Evolutionary conservation across 2,888 invertebrate genomes (phyloP), one percentile per base, ranked within the genome.

Genomic region (Acanthosoma haemorrhoidale): DNA sequence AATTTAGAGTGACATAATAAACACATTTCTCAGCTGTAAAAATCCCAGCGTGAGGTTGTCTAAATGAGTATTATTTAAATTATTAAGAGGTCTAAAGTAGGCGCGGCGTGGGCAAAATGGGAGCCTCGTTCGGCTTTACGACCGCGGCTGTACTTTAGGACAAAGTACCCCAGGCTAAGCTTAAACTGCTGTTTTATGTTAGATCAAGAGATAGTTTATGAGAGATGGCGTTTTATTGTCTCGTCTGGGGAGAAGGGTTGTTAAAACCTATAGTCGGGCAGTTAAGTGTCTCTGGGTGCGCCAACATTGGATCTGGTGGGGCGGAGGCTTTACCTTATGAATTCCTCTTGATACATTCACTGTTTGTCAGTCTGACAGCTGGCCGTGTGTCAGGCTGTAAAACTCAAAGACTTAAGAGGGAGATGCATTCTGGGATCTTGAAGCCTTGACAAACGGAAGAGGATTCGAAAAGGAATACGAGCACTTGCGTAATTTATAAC

Each of bases 141-240:
- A 25, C 51, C 29, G 21, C 11, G 25, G 25, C n/a, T n/a, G n/a
- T n/a, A 25, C 51, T 51, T 51, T 13, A 51, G 51, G n/a, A 25
- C 51, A 51, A 51, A 51, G 51, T 51, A 51, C 25, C 51, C 29
- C 21, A 51, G 21, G 51, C 25, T 25, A n/a, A 25, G 25, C 25
- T 51, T 25, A 51, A 51, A 51, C 51, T 25, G 51, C 21, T 51
- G 25, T 51, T 51, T 51, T 51, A 51, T 51, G 51, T 51, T 25
- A 51, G 51, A 51, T 51, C 51, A 51, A 51, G n/a, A n/a, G 51
- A 51, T 25, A 51, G 51, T 51, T 51, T 51, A 51, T 51, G 51
- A n/a, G 25, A n/a, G 51, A 25, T 51, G 51, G 51, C 51, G 25
- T 51, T 51, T 51, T 51, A 51, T 51, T 51, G 51, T 25, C 51